Base-by-base conservation (phyloP, 2,113 vertebrate species). In the Melanerpes aurifrons region DNA sequence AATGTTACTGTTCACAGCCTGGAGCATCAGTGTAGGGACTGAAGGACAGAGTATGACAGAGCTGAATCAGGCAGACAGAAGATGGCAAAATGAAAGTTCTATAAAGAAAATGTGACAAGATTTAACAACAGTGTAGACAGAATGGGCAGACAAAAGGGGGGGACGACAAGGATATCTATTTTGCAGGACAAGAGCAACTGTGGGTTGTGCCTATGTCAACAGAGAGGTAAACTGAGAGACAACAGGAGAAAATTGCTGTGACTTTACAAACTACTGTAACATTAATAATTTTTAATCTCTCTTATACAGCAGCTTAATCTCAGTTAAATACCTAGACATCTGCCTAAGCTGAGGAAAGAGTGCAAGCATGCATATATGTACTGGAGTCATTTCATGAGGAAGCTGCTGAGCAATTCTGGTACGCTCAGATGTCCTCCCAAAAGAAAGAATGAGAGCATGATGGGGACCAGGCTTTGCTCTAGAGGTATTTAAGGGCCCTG, bases 401-500 rank as follows among this genome's bases (percentile, higher is more conserved):
- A 50, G 29, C 17, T n/a, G 16, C 21, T 21, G 24, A 87, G 45
- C 20, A 87, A 31, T 31, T 28, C 48, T 57, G 24, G 24, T 45
- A 53, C 0, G 1, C 48, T 71, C 35, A 28, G 45, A 80, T 63
- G 29, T 31, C 18, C 56, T 80, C 40, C 72, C 40, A 47, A 14
- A 74, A 63, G 6, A 63, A 59, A 71, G 22, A 18, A 13, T n/a
- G 43, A 67, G 47, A 40, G 11, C 0, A 1, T 0, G 1, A 28
- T 2, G 43, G n/a, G 17, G 28, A 76, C 15, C 7, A 47, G 20
- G 8, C 14, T 82, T 58, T 57, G 14, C 63, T 68, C 54, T 20
- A 57, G 6, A 61, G 24, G 0, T 69, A 37, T 29, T 21, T 37
- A 48, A 85, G 1, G 14, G 32, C 8, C 25, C 45, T 26, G 28